These are phyloP conservation scores for Rhynchomys soricoides DNA, from an alignment of 2,113 vertebrate species.

Conservation along the genomic window DNA sequence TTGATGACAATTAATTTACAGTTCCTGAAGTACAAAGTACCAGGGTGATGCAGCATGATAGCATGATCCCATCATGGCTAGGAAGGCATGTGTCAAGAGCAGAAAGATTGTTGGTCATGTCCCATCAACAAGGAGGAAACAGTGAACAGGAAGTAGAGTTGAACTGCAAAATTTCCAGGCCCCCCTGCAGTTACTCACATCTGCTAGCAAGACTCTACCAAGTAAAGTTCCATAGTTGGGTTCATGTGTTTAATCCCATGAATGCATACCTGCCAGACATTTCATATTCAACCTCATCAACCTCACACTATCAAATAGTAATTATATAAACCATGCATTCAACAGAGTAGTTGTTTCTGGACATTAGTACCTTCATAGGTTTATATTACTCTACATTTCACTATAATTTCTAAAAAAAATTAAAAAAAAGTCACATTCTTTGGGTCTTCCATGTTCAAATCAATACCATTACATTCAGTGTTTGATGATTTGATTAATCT, in stretches of 20 bases:
- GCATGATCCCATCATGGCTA: not conserved
- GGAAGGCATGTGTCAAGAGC: not conserved
- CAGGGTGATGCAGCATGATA: not conserved
- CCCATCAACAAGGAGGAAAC: not conserved
- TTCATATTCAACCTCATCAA: not conserved
- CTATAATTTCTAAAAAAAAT: not conserved
- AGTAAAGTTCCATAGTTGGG: too few relatives aligned
- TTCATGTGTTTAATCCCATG: not conserved
- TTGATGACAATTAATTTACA: not conserved
- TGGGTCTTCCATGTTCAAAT: not conserved
- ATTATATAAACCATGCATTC: not conserved
- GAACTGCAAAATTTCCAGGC: not conserved
- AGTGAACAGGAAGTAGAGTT: not conserved
- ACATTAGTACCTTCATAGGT: not conserved
- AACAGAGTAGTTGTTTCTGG: not conserved
- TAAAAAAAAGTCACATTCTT: not conserved
- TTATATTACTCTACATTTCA: not conserved
- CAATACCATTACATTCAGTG: not conserved
- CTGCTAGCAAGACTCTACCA: not conserved
- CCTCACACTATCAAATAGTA: not conserved
- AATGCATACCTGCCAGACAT: fast-evolving
- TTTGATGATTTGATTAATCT: not conserved
- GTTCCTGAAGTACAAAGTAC: not conserved
- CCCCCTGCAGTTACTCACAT: not conserved
- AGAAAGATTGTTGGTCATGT: not conserved